Conservation (phyloP, 2,888 invertebrate genomes). For the Maniola hyperantus region DNA sequence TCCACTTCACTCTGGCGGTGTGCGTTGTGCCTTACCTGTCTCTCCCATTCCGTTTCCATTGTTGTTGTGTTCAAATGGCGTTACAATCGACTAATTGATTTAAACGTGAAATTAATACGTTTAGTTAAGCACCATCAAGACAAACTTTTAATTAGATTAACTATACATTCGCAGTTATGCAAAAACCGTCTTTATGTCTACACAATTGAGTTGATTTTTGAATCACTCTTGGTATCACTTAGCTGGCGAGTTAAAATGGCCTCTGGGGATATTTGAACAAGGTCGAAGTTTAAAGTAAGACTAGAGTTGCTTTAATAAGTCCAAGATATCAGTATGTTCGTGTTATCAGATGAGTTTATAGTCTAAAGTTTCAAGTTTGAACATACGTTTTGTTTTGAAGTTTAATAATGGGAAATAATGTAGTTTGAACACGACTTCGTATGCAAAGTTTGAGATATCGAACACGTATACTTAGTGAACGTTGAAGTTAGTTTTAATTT, state of each 20-base stretch:
- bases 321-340: slow-evolving; percentile 12
- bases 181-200: neutral
- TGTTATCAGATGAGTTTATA: slow-evolving; percentile 7
- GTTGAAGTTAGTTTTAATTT: neutral
- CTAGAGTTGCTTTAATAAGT: neutral
- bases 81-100: slow-evolving; percentile 8
- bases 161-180: neutral
- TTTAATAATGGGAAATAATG: slow-evolving; percentile 20
- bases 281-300: neutral
- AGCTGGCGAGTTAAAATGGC: neutral
- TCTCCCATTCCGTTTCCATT: neutral
- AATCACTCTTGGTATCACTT: neutral
- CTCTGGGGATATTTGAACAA: neutral
- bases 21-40: too few relatives aligned
- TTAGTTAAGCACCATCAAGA: neutral
- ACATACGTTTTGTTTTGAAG: slow-evolving; percentile 10
- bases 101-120: slow-evolving; percentile 14
- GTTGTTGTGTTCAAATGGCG: neutral
- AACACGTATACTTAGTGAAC: slow-evolving; percentile 1
- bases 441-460: slow-evolving; percentile 6
- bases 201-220: neutral
- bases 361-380: slow-evolving; percentile 10
- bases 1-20: too few relatives aligned
- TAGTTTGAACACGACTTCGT: neutral
- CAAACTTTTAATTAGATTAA: slow-evolving; percentile 16